Evolutionary conservation across 1,140 invertebrate species (phyloP).

Genomic region (Zelostemma sp.): DNA sequence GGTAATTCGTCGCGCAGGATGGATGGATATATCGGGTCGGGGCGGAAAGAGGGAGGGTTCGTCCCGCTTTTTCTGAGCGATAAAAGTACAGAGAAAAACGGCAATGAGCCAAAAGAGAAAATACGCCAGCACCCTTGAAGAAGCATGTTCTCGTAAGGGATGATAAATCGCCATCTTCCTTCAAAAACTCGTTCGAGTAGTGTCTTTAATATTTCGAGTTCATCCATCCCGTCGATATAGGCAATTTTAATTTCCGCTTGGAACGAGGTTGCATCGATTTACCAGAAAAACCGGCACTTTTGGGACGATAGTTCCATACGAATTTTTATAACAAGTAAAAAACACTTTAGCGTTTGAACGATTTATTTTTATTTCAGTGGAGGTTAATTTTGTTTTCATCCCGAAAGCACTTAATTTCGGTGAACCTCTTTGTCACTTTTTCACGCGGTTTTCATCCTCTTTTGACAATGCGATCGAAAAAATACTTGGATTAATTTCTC

Average conservation of each 20-base stretch:
- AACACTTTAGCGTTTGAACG: not conserved
- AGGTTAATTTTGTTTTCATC: slow-evolving; percentile 7
- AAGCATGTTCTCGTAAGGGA: slow-evolving; percentile 34
- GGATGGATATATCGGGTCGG: slow-evolving; percentile 51
- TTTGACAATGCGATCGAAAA: too few species aligned
- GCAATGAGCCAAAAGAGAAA: slow-evolving; percentile 36
- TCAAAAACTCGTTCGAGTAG: slow-evolving; percentile 31
- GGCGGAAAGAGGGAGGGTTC: slow-evolving; percentile 1
- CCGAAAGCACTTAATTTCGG: too few species aligned
- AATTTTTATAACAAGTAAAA: not conserved
- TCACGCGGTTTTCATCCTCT: too few species aligned
- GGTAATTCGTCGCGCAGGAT: slow-evolving; percentile 57
- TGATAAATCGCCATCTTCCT: slow-evolving; percentile 63
- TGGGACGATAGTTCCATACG: not conserved
- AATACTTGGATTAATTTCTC: not conserved
- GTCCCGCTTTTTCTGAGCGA: slow-evolving; percentile 19
- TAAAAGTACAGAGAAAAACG: slow-evolving; percentile 42
- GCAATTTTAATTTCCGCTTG: slow-evolving; percentile 49
- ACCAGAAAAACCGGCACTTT: not conserved
- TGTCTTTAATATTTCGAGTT: slow-evolving; percentile 54
- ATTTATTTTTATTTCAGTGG: not conserved
- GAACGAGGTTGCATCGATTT: slow-evolving; percentile 31
- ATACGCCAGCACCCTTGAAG: slow-evolving; percentile 28
- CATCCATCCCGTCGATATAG: slow-evolving; percentile 12
- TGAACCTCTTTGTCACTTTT: too few species aligned